These are phyloP conservation scores for Gallinago media DNA, from an alignment of 2,113 vertebrate species.

Conservation along the genomic window DNA sequence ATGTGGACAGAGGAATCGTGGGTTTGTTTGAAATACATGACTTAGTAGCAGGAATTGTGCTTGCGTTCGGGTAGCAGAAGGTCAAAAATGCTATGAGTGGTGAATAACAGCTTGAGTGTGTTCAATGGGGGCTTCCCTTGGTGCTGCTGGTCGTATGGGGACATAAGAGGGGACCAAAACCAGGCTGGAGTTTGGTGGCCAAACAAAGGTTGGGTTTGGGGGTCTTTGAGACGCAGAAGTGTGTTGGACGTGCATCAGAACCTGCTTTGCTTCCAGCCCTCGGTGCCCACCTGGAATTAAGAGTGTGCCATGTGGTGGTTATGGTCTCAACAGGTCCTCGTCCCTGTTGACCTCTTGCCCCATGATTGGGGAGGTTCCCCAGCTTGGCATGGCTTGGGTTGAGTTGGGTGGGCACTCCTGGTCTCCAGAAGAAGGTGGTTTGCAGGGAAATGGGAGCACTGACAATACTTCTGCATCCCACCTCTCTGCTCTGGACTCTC, in stretches of 20 bases:
- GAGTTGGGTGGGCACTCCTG: fast-evolving
- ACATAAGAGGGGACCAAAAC: too few species aligned
- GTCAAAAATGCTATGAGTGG: too few species aligned
- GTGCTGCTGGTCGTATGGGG: neutral
- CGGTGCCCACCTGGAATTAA: fast-evolving
- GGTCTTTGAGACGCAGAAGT: neutral
- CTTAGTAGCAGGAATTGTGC: neutral
- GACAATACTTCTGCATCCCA: fast-evolving
- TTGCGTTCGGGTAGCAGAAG: fast-evolving
- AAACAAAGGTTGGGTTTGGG: neutral
- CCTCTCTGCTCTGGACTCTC: neutral
- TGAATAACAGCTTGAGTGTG: neutral
- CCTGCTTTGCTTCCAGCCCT: neutral
- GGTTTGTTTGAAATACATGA: fast-evolving
- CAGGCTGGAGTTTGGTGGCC: neutral
- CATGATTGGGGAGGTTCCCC: neutral
- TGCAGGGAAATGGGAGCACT: neutral
- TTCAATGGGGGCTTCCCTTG: neutral
- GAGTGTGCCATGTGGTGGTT: neutral
- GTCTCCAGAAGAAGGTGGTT: neutral
- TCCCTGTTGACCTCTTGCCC: neutral
- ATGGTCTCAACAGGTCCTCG: neutral
- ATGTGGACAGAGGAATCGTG: neutral
- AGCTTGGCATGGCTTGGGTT: neutral
- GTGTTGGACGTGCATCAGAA: neutral